Evolutionary conservation across 1,140 invertebrate species (phyloP).

Genomic region (Sipha flava): DNA sequence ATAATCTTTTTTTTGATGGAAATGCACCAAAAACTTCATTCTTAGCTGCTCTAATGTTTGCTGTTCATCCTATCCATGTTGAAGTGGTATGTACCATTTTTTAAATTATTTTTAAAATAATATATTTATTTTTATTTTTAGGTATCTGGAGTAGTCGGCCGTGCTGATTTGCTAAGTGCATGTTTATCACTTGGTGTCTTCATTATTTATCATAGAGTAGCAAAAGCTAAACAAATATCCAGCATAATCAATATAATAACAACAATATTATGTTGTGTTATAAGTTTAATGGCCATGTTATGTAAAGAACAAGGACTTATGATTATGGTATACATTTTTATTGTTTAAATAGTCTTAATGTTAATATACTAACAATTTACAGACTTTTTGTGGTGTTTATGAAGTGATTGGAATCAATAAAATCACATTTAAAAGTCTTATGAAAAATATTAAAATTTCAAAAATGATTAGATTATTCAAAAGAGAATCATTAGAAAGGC

Average conservation of each 20-base stretch:
- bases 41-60: slow-evolving; percentile 68
- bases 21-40: slow-evolving; percentile 45
- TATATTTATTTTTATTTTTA: slow-evolving; percentile 36
- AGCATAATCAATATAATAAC: slow-evolving; percentile 38
- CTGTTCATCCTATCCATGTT: slow-evolving; percentile 69
- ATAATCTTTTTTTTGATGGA: slow-evolving; percentile 45
- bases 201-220: slow-evolving; percentile 49
- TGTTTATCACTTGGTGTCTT: slow-evolving; percentile 68
- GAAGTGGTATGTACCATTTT: slow-evolving; percentile 55
- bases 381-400: not conserved
- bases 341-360: too few relatives aligned
- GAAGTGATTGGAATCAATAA: slow-evolving; percentile 4
- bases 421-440: not conserved
- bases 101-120: not conserved
- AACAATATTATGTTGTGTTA: slow-evolving; percentile 45
- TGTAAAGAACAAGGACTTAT: slow-evolving; percentile 92
- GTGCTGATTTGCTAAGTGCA: slow-evolving; percentile 69
- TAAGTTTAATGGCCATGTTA: slow-evolving; percentile 61
- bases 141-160: slow-evolving; percentile 64
- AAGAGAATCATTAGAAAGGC: slow-evolving; percentile 37
- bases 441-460: not conserved
- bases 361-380: not conserved
- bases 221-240: not conserved
- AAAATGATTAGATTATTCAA: not conserved
- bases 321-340: slow-evolving; percentile 61